Evolutionary conservation across 2,113 vertebrate genomes (phyloP).

Genomic region (Mobula birostris): DNA sequence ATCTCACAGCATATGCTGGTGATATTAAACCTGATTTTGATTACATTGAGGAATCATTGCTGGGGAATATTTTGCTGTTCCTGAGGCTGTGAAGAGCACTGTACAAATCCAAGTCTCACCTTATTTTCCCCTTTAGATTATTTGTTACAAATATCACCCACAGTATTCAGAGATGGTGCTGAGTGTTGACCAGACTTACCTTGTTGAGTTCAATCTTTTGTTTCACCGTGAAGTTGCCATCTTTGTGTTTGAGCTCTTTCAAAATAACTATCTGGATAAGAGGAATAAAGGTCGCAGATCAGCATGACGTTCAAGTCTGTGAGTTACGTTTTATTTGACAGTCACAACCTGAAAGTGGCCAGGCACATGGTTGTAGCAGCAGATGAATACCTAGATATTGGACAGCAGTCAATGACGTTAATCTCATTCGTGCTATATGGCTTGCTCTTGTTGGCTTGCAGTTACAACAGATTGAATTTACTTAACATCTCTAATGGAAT

Average conservation of each 20-base stretch:
- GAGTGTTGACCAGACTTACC: constrained; percentile 51
- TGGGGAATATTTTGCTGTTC: neutral
- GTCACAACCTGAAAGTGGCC: neutral
- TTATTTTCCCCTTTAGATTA: neutral
- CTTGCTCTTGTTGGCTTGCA: neutral
- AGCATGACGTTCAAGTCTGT: neutral
- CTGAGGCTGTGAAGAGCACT: neutral
- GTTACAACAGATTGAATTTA: neutral
- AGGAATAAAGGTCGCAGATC: constrained; percentile 27
- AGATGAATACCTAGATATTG: neutral
- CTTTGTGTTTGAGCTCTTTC: constrained; percentile 76
- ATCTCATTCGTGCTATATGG: neutral
- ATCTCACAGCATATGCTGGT: too few species aligned
- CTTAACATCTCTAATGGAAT: neutral
- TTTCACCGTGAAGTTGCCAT: constrained; percentile 76
- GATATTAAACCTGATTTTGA: too few species aligned
- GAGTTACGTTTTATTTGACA: neutral
- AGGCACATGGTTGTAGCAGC: neutral
- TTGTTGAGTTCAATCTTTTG: constrained; percentile 89
- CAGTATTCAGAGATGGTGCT: neutral
- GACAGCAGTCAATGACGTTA: neutral
- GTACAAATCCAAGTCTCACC: neutral
- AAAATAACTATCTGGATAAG: constrained; percentile 76
- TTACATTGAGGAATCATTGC: neutral
- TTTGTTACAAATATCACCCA: neutral